Evolutionary conservation across 2,113 vertebrate genomes (phyloP), one percentile per base, ranked within the genome.

Genomic region (Scomber colias): DNA sequence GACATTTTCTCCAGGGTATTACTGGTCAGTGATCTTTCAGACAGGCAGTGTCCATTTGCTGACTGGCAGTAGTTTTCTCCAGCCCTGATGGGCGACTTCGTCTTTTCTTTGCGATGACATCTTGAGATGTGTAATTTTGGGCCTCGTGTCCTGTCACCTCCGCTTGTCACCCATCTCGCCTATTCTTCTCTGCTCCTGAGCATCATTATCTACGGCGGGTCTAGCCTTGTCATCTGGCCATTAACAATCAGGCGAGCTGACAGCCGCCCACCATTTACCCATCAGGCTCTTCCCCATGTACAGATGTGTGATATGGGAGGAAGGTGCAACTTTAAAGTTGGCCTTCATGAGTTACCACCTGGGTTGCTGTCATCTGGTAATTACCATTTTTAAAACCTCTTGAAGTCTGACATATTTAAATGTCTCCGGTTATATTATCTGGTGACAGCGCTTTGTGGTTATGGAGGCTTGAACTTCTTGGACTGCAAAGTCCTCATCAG

Each of bases 161-260:
- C 14, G 15, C 75, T 49, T 80, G 83, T 74, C 79, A 48, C 48
- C 63, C 57, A 13, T 77, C 81, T 71, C 9, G 2, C 59, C 66
- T 66, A 45, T 64, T 49, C 59, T 56, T 71, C 11, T 31, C 16
- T n/a, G 3, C 69, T 65, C 46, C 75, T 69, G 73, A 82, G 49
- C 68, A 71, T 71, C 60, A 55, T 85, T 77, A 76, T 82, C 78
- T 65, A 31, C 21, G 35, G 21, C 44, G 10, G 44, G 62, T 80
- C 74, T n/a, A 35, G 60, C 64, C 83, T 61, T 77, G 73, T 91
- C 81, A 81, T 57, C 56, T 40, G 9, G 77, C 55, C 63, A 35
- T 49, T 84, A 89, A 91, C 78, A 71, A 59, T 81, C 83, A 89
- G 77, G 44, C 59, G 31, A 63, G 65, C 45, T 81, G 83, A 88